phyloP scores from a whole-genome alignment of 2,888 invertebrate genomes.

The Malacosoma neustria region DNA sequence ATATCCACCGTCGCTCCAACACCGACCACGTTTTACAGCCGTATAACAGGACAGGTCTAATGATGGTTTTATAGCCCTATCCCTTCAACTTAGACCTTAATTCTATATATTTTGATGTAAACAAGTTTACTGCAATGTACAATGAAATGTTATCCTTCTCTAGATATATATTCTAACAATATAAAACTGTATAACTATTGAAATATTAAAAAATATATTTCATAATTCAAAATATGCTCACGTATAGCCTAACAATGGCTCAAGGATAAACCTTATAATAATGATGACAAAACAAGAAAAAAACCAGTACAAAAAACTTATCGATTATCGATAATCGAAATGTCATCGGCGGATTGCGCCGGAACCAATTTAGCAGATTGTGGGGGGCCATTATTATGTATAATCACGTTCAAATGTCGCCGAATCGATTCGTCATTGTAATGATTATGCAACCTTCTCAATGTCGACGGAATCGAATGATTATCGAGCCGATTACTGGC shows the following conservation, averaged over 20 bases:
- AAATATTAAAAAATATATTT: no score
- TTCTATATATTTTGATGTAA: no score
- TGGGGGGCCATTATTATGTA: constrained; percentile 41
- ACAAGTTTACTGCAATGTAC: no score
- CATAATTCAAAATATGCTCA: neutral
- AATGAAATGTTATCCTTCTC: no score
- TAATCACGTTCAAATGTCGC: constrained; percentile 47
- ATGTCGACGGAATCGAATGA: constrained; percentile 49
- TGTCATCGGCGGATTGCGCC: constrained; percentile 48
- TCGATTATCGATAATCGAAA: constrained; percentile 44
- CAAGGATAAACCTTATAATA: neutral
- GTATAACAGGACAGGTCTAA: no score
- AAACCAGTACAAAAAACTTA: constrained; percentile 22
- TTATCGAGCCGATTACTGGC: constrained; percentile 61
- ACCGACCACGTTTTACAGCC: no score
- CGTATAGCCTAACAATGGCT: neutral
- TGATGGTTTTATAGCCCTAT: no score
- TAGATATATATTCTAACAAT: no score
- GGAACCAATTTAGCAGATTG: constrained; percentile 46
- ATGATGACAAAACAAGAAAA: constrained; percentile 6
- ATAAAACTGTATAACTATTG: no score
- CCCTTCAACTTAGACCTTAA: no score
- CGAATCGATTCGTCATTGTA: constrained; percentile 68
- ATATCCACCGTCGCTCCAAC: no score
- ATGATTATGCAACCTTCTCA: constrained; percentile 63